Evolutionary conservation across 2,113 vertebrate genomes (phyloP), one percentile per base, ranked within the genome.

Genomic region (Rhabdornis inornatus): DNA sequence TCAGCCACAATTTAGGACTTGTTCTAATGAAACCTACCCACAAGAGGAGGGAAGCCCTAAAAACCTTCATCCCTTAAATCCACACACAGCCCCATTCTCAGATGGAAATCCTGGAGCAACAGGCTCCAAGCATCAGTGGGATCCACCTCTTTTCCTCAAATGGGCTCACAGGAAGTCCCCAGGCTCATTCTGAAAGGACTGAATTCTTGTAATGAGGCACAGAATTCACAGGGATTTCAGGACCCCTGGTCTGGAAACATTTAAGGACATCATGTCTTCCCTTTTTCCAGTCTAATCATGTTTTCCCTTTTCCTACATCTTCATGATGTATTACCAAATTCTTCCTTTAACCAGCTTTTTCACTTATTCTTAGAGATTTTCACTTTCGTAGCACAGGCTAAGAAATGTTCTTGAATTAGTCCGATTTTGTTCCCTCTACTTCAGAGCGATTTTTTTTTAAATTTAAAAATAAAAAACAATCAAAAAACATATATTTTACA

Each of bases 171-270:
- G 23, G 25, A n/a, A 61, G 11, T 35, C 33, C 14, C 19, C 40
- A 50, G 6, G 9, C 33, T 57, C 13, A 11, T 7, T 37, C 39
- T 59, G 30, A 69, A 77, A 49, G 30, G 74, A 39, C 19, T 55
- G 16, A 55, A 57, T 52, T 69, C 56, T 71, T 5, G 1, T 13
- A 77, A 57, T 0, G 1, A 45, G 15, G 17, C n/a, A 33, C 6
- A 39, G 39, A 75, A 42, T 33, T 84, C 44, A 44, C 30, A 28
- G 13, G 53, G n/a, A 42, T 64, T 80, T 93, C 63, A 86, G 40
- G 24, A 21, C 7, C 6, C 49, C 27, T 33, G 40, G 18, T 31
- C 49, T 68, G 25, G 21, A 83, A 63, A 9, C 1, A 0, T 18
- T 75, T n/a, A 18, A 44, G 31, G 49, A 39, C 42, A 42, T 7